Base-by-base conservation (phyloP, 2,113 vertebrate genomes). In the Zosterops borbonicus region DNA sequence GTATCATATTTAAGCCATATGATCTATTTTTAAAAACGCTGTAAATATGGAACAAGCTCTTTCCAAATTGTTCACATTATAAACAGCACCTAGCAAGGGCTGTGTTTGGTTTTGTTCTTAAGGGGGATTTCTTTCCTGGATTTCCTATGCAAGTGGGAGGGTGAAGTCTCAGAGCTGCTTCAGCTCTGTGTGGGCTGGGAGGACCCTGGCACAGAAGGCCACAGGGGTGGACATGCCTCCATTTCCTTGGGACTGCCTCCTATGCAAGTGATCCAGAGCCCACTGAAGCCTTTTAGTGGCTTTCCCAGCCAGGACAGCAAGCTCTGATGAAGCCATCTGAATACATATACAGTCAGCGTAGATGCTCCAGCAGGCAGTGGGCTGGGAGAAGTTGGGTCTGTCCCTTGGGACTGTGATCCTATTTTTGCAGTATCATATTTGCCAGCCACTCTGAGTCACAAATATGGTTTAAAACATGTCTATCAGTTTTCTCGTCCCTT, bases 1-100 rank as follows among this genome's bases (percentile, higher is more conserved):
- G 85, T 90, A 93, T 97, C 90, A 65, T 86, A 94, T 97, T 97
- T 95, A 97, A 97, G 92, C 77, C 80, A 80, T 95, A 93, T 68
- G 90, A 95, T 95, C 94, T 97, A 96, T 96, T 97, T 97, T 96
- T 97, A 49, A 96, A 97, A 96, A 81, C 6, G 2, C 68, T 56
- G 47, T 81, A 96, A 92, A 92, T 91, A 94, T 65, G 73, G 70
- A 96, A 73, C 46, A 68, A 92, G 21, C 31, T 60, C 69, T 90
- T 95, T 95, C 94, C 94, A 92, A 95, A 80, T 20, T 53, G 31
- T 78, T 68, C 53, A 37, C 84, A 29, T 83, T 86, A 70, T 68
- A 87, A 94, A 82, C 88, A 62, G 56, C 9, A 2, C 83, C 80
- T 65, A 84, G 56, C 49, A 75, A 96, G 63, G 52, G 33, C 60